A percentile compares a stretch with the other conserved stretches of the same genome.
Conservation (phyloP, 2,888 invertebrate genomes). For the Drosophila prolongata region DNA sequence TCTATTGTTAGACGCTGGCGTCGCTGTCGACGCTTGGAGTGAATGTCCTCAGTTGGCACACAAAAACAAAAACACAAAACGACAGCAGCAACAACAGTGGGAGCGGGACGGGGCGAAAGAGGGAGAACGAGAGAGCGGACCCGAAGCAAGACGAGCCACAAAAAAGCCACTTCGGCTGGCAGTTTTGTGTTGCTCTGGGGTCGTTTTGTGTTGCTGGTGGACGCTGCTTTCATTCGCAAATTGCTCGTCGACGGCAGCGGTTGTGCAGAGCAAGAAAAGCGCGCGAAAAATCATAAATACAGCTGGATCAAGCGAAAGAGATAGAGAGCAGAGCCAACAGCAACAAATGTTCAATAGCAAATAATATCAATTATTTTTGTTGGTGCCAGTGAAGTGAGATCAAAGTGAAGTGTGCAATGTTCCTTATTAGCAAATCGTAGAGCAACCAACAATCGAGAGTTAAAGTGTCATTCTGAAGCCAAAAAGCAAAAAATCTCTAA, state of each 20-base stretch:
- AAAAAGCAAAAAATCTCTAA: slow-evolving; percentile 65
- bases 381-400: slow-evolving; percentile 74
- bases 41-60: slow-evolving; percentile 84
- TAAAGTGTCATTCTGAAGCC: slow-evolving; percentile 81
- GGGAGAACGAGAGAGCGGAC: slow-evolving; percentile 8
- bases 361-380: slow-evolving; percentile 57
- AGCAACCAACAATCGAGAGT: slow-evolving; percentile 53
- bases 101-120: slow-evolving; percentile 3
- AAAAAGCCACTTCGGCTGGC: slow-evolving; percentile 34
- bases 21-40: slow-evolving; percentile 71
- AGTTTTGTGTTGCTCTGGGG: slow-evolving; percentile 23
- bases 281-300: slow-evolving; percentile 33
- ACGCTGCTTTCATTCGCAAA: slow-evolving; percentile 83
- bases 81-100: slow-evolving; percentile 16
- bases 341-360: slow-evolving; percentile 45
- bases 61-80: slow-evolving; percentile 68
- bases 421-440: slow-evolving; percentile 82
- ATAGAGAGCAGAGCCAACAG: slow-evolving; percentile 43
- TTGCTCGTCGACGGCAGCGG: slow-evolving; percentile 84
- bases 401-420: slow-evolving; percentile 77
- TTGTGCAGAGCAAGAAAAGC: slow-evolving; percentile 61
- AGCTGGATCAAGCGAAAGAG: slow-evolving; percentile 34
- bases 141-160: slow-evolving; percentile 23
- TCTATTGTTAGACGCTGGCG: slow-evolving; percentile 72
- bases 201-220: slow-evolving; percentile 40